Base-by-base conservation (phyloP, 2,797 vertebrate species). In the Alca torda region DNA sequence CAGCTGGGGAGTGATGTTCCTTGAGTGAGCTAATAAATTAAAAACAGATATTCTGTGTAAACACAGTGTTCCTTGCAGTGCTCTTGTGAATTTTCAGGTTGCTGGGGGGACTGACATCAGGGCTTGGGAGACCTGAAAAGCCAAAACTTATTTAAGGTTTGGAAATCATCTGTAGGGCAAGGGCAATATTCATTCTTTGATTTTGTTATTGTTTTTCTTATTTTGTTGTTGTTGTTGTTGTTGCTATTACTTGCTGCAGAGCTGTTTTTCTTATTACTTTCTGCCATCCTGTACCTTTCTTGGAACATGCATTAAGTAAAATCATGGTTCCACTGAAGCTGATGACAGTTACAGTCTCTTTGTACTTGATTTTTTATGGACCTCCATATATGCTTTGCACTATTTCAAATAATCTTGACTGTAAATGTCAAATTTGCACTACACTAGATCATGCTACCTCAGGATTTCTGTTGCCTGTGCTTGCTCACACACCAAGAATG, bases 71-170 rank as follows among this genome's bases (percentile, higher is more conserved):
- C 75, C 45, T 89, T 89, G 33, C 15, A 76, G 46, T 48, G 53
- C 31, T 82, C 12, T 54, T 77, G 8, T 69, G 84, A 76, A 54
- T 84, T 89, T 89, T 82, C 56, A 46, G 50, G 20, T 82, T 95
- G n/a, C 30, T 61, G 37, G 6, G 31, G 19, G 24, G 4, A 56
- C 53, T 75, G 35, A 43, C 2, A 0, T 75, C 31, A 67, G 65
- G 26, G 21, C 39, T 83, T 61, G 64, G 21, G 61, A 88, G 23
- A 61, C 33, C 19, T 75, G 5, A 86, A 65, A 64, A 90, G 11
- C 0, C 25, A 39, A 57, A 72, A 35, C 11, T 89, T 41, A 16
- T 11, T 67, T 63, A 89, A 56, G 7, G 11, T 92, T 79, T 89
- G 41, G 30, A 89, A 74, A 63, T 82, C 23, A 87, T 60, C 37